Evolutionary conservation across 2,888 invertebrate species (phyloP), one percentile per base, ranked within the genome.

Genomic region (Endomychus coccineus): DNA sequence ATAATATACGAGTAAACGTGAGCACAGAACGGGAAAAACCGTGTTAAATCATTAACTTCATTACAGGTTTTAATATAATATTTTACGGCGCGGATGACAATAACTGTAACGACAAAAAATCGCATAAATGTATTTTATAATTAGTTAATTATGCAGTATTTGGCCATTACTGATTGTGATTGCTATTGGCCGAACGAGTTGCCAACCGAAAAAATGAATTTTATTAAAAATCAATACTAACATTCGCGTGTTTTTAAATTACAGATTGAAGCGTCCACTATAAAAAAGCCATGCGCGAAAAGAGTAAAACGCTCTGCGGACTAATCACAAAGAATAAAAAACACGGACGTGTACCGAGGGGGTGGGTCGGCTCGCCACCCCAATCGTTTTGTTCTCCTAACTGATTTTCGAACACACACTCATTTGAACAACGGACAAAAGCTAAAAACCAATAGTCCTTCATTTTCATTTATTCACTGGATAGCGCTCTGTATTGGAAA

Each of bases 401-500:
- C 56, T 56, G 57, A 56, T 57, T 57, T 56, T 55, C 56, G 56
- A 55, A 55, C 48, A 38, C 36, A 55, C 47, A 55, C 54, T 54
- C 56, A 52, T 62, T 62, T 62, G 59, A 62, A 63, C 62, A 61
- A 58, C 61, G 59, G 59, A 65, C 65, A 66, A 66, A 65, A 65
- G 65, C 64, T 61, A 64, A 66, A 66, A 66, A 66, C 66, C 66
- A 66, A 65, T 66, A 64, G 64, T 64, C 64, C 65, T 65, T 65
- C 65, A 64, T 66, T 65, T 65, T 65, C 66, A 66, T 66, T 66
- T 65, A 65, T 66, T 66, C 62, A 61, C 59, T 59, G 58, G 58
- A 60, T 60, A 60, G 59, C 58, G 63, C 59, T n/a, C n/a, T 63
- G 62, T 64, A 64, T 64, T 64, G 64, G 64, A 63, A 64, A 66